Conservation (phyloP, 2,113 vertebrate species). For the Noctilio leporinus region DNA sequence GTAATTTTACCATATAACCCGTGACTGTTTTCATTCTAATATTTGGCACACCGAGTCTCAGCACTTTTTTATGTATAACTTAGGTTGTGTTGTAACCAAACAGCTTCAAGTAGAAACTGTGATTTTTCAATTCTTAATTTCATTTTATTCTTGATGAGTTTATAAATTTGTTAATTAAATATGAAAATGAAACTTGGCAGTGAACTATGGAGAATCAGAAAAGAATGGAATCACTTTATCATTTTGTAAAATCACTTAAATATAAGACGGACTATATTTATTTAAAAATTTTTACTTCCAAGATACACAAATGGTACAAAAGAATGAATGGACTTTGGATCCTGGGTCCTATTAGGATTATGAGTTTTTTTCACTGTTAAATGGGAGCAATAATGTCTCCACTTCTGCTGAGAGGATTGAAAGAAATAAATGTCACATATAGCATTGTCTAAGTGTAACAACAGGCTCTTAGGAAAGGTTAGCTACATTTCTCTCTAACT, state of each 20-base stretch:
- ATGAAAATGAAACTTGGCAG: background rate
- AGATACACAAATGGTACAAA: background rate
- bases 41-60: constrained; percentile 43
- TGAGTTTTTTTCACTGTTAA: background rate
- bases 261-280: background rate
- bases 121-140: constrained; percentile 40
- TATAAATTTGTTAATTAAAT: constrained; percentile 59
- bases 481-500: background rate
- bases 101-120: constrained; percentile 58
- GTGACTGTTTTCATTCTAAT: constrained; percentile 3
- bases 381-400: background rate
- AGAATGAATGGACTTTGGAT: background rate
- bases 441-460: background rate
- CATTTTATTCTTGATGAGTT: background rate
- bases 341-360: background rate
- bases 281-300: background rate
- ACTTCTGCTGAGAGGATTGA: background rate
- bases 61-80: constrained; percentile 67
- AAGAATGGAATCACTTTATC: background rate
- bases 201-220: background rate
- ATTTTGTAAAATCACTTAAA: background rate
- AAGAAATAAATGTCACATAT: background rate
- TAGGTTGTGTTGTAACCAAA: constrained; percentile 66
- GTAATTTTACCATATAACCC: constrained; percentile 52
- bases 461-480: background rate